phyloP scores from a whole-genome alignment of 2,113 vertebrate species.

The Sebastes schlegelii region DNA sequence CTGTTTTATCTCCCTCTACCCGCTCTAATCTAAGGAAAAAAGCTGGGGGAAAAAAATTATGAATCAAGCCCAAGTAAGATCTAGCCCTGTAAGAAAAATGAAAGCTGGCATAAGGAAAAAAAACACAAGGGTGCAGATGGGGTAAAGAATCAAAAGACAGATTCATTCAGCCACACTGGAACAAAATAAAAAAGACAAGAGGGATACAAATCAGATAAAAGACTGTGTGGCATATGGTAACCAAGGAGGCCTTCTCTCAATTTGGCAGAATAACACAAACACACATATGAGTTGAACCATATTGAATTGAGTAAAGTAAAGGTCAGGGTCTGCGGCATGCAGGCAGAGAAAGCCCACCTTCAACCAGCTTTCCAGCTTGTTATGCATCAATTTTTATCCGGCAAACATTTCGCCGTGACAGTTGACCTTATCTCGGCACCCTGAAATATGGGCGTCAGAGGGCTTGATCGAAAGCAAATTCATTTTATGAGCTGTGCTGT shows the following conservation, averaged over 20 bases:
- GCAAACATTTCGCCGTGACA: constrained; percentile 85
- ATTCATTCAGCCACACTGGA: constrained; percentile 19
- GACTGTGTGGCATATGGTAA: constrained; percentile 30
- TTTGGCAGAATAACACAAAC: constrained; percentile 62
- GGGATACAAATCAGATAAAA: constrained; percentile 34
- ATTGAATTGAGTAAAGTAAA: constrained; percentile 81
- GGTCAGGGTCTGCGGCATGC: constrained; percentile 73
- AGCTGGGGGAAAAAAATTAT: background rate
- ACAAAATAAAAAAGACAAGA: constrained; percentile 38
- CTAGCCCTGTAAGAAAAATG: constrained; percentile 37
- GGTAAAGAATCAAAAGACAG: constrained; percentile 27
- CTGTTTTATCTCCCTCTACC: constrained; percentile 49
- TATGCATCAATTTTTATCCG: constrained; percentile 83
- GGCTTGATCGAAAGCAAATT: constrained; percentile 84
- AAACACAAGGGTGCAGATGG: constrained; percentile 16
- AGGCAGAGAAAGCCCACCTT: constrained; percentile 77
- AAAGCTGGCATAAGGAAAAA: constrained; percentile 13
- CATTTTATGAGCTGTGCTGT: constrained; percentile 71
- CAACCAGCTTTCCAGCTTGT: constrained; percentile 76
- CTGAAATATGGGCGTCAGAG: constrained; percentile 74
- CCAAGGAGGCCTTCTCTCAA: constrained; percentile 32
- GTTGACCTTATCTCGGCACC: constrained; percentile 87
- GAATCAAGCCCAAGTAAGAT: constrained; percentile 39
- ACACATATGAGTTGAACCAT: constrained; percentile 60
- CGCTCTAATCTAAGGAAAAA: constrained; percentile 35